phyloP scores from a whole-genome alignment of 2,113 vertebrate genomes.

The Caranx melampygus region DNA sequence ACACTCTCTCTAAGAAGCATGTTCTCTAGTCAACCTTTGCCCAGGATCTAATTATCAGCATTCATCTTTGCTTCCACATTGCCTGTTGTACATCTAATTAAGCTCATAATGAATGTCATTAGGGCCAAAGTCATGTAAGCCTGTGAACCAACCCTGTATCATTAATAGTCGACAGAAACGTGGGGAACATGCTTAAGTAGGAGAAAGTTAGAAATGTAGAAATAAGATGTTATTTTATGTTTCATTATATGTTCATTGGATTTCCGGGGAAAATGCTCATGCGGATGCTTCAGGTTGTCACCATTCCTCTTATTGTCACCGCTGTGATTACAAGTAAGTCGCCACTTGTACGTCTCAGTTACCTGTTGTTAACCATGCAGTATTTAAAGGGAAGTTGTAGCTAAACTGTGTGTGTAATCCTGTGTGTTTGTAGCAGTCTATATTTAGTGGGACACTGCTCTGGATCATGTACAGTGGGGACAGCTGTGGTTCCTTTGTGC shows the following conservation, averaged over 20 bases:
- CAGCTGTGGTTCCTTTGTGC: no score
- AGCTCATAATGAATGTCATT: conserved; percentile 47
- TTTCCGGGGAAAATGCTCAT: no score
- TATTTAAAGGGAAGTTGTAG: no score
- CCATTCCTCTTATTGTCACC: no score
- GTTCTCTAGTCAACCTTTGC: conserved; percentile 28
- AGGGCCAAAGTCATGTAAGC: conserved; percentile 15
- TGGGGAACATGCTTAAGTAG: neutral
- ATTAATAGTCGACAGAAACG: neutral
- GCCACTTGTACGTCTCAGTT: no score
- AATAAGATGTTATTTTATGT: neutral
- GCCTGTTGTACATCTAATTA: conserved; percentile 53
- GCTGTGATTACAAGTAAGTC: no score
- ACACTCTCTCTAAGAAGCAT: neutral
- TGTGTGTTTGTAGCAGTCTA: no score
- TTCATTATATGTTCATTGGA: neutral
- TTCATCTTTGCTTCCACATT: conserved; percentile 10
- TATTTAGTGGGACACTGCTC: no score
- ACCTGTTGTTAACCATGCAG: no score
- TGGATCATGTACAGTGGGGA: no score
- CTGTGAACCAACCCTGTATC: conserved; percentile 7
- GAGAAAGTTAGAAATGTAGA: neutral
- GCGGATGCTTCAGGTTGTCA: no score
- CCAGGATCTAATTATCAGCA: conserved; percentile 36
- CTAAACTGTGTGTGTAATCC: no score